Base-by-base conservation (phyloP, 2,888 invertebrate genomes). In the Uloborus plumipes region DNA sequence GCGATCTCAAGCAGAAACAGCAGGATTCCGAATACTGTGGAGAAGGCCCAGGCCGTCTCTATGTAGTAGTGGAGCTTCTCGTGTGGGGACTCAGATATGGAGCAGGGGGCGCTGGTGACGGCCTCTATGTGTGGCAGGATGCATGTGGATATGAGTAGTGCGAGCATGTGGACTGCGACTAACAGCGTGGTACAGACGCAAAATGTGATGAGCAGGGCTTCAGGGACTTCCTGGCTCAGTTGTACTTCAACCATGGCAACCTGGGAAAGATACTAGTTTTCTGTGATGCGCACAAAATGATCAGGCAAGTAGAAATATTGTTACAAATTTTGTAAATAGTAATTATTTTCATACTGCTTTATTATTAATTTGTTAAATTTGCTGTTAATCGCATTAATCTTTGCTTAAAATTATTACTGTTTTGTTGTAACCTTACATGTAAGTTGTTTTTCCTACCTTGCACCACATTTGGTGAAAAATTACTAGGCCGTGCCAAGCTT, bases 91-190 rank as follows among this genome's bases (percentile, higher is more conserved):
- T 90, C 90, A 9, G 78, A 71, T 18, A 85, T 77, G 6, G 84
- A 65, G 49, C 85, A 76, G 22, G 94, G 74, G n/a, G 97, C 92
- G 90, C 95, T 95, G 87, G 95, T 94, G 75, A 96, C 94, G 1
- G 97, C 96, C 88, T 98, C 98, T 80, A 98, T 95, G 88, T 97
- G 95, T 0, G 98, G 97, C 86, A 98, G 90, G 80, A 98, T 93
- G 89, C 97, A 98, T 0, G 98, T 98, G 87, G 96, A 96, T 89
- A 98, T 97, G 97, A 98, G 97, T 61, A 98, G 91, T 0, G 98
- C 97, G 88, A 98, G 93, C 88, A 98, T 94, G 88, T 98, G 97
- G 0, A 98, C 96, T 0, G 96, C 94, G 14, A 98, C 97, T 50
- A 98, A 90, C 0, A 98, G 93, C 0, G 96, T 96, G 1, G 97